These are phyloP conservation scores for Microhierax caerulescens DNA, from an alignment of 2,797 vertebrate species.

Conservation along the genomic window DNA sequence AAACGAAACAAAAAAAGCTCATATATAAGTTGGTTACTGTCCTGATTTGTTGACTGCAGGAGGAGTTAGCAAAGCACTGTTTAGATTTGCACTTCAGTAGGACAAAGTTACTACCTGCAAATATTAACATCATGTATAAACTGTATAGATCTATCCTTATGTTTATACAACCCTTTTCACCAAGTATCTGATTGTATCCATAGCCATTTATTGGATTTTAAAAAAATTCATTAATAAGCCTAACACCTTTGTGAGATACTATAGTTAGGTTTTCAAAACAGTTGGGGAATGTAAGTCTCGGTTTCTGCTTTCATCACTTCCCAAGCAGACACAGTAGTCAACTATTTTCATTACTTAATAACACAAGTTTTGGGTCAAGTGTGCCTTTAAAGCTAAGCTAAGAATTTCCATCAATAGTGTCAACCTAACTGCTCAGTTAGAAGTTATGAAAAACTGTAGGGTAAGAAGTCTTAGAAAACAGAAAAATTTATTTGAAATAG, in stretches of 20 bases:
- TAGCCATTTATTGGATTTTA: neutral
- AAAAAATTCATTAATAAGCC: neutral
- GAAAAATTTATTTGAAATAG: neutral
- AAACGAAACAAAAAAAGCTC: neutral
- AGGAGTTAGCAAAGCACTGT: neutral
- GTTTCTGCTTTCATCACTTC: neutral
- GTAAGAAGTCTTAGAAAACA: neutral
- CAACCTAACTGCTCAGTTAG: neutral
- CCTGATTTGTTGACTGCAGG: neutral
- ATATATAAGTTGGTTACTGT: neutral
- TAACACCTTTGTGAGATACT: neutral
- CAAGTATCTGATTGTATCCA: neutral
- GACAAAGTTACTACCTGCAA: neutral
- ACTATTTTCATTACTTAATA: neutral
- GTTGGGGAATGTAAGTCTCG: neutral
- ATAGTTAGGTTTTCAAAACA: neutral
- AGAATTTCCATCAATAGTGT: neutral
- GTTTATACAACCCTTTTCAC: neutral
- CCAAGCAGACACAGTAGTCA: neutral
- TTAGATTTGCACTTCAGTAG: neutral
- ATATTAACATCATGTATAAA: neutral
- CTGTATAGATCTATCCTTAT: neutral
- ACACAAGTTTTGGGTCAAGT: neutral
- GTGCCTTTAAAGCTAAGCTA: neutral
- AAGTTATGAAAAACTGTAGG: neutral